Conservation (phyloP, 2,888 invertebrate genomes). For the Ametastegia equiseti region DNA sequence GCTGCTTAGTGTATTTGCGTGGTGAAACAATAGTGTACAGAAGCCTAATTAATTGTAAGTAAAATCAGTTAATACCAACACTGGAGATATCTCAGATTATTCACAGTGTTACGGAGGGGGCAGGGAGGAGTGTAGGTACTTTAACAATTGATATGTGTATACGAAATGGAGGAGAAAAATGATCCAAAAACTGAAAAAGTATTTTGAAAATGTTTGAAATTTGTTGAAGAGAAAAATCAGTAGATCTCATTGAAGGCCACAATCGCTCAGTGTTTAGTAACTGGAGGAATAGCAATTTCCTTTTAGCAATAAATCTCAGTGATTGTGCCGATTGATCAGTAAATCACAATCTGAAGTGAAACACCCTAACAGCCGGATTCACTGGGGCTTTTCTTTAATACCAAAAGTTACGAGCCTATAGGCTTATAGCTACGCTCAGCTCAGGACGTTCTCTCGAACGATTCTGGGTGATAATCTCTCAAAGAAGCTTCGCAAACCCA, state of each 20-base stretch:
- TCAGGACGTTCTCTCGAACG: neutral
- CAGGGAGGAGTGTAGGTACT: too few species aligned
- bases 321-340: too few species aligned
- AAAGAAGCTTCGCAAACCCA: constrained; percentile 3
- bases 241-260: neutral
- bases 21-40: neutral
- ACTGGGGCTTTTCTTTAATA: neutral
- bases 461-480: constrained; percentile 28
- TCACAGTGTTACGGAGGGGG: neutral
- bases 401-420: constrained; percentile 14
- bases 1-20: neutral
- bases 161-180: too few species aligned
- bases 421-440: too few species aligned
- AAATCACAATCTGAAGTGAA: neutral
- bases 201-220: neutral
- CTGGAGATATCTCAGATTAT: neutral
- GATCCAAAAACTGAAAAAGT: neutral
- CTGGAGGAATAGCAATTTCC: too few species aligned
- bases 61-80: neutral
- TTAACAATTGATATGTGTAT: too few species aligned
- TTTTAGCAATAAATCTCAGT: too few species aligned
- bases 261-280: too few species aligned
- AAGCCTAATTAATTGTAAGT: neutral
- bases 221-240: neutral
- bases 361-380: neutral